Evolutionary conservation across 2,113 vertebrate species (phyloP).

Genomic region (Ciconia maguari): DNA sequence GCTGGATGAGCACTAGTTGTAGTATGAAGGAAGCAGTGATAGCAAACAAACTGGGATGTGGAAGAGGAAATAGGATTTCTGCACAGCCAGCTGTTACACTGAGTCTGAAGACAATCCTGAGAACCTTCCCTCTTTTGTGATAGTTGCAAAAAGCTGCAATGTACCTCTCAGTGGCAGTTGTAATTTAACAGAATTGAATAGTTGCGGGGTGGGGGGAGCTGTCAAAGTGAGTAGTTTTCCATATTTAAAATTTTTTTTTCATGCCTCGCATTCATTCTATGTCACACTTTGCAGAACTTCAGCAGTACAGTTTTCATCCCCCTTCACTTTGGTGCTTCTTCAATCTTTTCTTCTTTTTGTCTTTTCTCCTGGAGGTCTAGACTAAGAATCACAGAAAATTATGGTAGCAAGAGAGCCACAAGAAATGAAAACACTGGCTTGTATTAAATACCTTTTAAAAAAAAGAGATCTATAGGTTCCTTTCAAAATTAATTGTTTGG

Average conservation of each 20-base stretch:
- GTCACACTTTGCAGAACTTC: neutral
- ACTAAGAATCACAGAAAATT: neutral
- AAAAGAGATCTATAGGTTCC: too few relatives aligned
- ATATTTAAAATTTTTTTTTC: neutral
- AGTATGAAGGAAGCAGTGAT: neutral
- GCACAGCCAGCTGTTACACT: neutral
- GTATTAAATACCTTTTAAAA: neutral
- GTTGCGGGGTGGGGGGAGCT: fast-evolving
- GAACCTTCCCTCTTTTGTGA: neutral
- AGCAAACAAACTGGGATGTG: neutral
- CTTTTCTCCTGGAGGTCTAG: neutral
- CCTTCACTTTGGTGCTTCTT: neutral
- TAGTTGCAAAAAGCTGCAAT: neutral
- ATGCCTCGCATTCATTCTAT: neutral
- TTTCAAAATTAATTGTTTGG: neutral
- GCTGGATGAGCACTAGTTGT: neutral
- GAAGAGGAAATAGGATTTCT: neutral
- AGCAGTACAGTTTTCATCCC: neutral
- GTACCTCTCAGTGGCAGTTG: neutral
- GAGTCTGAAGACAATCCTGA: neutral
- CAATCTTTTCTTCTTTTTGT: neutral
- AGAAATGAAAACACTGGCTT: neutral
- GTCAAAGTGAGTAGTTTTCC: neutral
- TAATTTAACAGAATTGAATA: neutral
- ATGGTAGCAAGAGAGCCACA: neutral